Evolutionary conservation across 37 sponge, comb jelly and placozoan species (phyloP), one percentile per base, ranked within the genome.

Genomic region (Oopsacas minuta): DNA sequence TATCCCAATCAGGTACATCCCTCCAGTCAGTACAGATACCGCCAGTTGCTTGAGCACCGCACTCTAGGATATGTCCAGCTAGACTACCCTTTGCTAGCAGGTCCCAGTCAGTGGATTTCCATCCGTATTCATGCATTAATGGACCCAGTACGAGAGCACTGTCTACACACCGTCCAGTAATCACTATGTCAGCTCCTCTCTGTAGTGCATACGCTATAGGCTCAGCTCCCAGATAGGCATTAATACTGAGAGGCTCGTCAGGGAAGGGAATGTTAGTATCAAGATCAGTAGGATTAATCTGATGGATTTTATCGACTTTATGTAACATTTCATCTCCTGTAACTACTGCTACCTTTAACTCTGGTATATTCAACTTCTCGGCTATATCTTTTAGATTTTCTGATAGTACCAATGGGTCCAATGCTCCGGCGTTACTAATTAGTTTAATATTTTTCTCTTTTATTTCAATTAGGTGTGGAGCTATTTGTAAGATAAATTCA

Each of bases 11-110:
- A 38, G 90, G 36, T 5, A 97, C 90, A 23, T 85, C 39, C 37
- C 91, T 87, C 99, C 99, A 97, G 85, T 97, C 99, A 87, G 99
- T 97, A 82, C 91, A 94, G 39, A 95, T 92, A 0, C 99, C 99
- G 52, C 99, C 99, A 52, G 95, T 97, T 10, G 86, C 85, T 84
- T 97, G 99, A 15, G 99, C 99, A 37, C 99, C 99, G 91, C 99
- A 97, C 84, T 97, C 99, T 28, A 97, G 84, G 38, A 97, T 39
- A 75, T 97, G 99, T 37, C 99, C 99, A 36, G 99, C 99, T 22
- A 97, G 89, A 52, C 96, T 95, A 46, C 35, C 96, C 36, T 87
- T 85, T 52, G 96, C 91, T 23, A 95, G 85, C 3, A 84, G 82
- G 83, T 95, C 86, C 82, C 86, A 90, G 35, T 95, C 88, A 1